Percentiles rank a stretch among this genome's conserved stretches.
These are phyloP conservation scores for Callimico goeldii DNA, from an alignment of 2,797 vertebrate genomes.

Conservation along the genomic window DNA sequence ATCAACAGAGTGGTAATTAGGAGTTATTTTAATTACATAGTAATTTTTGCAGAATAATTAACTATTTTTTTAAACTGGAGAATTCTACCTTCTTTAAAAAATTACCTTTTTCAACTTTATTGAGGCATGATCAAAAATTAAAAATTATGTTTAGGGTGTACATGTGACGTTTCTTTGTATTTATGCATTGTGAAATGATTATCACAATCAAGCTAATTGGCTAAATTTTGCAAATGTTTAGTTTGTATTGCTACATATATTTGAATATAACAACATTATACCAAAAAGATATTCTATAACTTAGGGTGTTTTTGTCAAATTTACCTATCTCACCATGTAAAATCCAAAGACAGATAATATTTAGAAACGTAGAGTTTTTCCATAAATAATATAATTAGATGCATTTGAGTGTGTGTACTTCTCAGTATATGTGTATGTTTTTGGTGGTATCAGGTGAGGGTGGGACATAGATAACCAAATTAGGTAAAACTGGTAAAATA, in stretches of 20 bases:
- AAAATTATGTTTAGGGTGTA: not conserved
- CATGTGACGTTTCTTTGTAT: not conserved
- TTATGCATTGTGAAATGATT: not conserved
- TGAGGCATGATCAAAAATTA: not conserved
- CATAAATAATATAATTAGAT: not conserved
- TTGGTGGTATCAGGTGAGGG: not conserved
- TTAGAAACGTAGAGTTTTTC: not conserved
- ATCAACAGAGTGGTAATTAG: not conserved
- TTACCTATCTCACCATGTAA: not conserved
- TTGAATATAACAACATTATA: not conserved
- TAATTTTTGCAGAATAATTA: not conserved
- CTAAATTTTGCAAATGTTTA: not conserved
- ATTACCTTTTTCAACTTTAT: not conserved
- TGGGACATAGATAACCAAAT: not conserved
- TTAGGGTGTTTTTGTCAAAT: not conserved
- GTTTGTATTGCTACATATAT: not conserved
- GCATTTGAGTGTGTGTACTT: not conserved
- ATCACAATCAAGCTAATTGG: not conserved
- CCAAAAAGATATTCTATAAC: not conserved
- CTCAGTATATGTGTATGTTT: not conserved
- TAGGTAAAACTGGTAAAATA: not conserved
- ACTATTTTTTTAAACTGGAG: not conserved
- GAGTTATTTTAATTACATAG: constrained; percentile 1
- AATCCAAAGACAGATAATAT: not conserved
- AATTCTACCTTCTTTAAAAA: not conserved